These are phyloP conservation scores for Allygus modestus DNA, from an alignment of 2,888 invertebrate species.

Conservation along the genomic window DNA sequence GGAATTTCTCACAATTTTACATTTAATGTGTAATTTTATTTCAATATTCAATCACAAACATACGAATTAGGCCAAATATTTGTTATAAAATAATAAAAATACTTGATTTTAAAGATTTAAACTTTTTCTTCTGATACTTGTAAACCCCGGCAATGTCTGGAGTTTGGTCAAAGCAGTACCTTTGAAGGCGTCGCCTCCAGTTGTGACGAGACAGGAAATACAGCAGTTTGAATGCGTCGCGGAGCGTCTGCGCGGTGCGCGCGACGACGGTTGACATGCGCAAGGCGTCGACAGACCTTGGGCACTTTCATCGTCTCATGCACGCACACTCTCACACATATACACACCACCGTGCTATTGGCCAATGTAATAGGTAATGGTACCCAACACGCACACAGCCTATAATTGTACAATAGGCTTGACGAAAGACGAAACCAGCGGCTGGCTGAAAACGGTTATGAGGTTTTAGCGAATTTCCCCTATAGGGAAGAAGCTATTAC, in stretches of 20 bases:
- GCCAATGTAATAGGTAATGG: slow-evolving; percentile 6
- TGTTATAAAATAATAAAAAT: too few species aligned
- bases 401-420: slow-evolving; percentile 18
- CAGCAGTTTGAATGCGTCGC: not conserved
- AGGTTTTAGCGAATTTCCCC: too few species aligned
- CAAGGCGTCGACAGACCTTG: slow-evolving; percentile 15
- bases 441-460: too few species aligned
- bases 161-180: too few species aligned
- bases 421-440: slow-evolving; percentile 4
- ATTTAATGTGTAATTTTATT: too few species aligned
- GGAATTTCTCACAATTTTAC: too few species aligned
- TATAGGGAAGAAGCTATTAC: too few species aligned
- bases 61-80: too few species aligned
- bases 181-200: not conserved
- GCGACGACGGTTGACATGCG: not conserved
- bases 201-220: slow-evolving; percentile 11
- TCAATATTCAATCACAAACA: too few species aligned
- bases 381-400: slow-evolving; percentile 4
- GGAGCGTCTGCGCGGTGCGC: not conserved
- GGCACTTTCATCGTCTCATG: not conserved
- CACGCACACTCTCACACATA: not conserved
- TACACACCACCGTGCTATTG: not conserved
- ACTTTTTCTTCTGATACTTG: too few species aligned
- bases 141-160: too few species aligned
- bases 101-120: too few species aligned